phyloP scores from a whole-genome alignment of 1,140 invertebrate genomes.

The Heliconius hermathena region DNA sequence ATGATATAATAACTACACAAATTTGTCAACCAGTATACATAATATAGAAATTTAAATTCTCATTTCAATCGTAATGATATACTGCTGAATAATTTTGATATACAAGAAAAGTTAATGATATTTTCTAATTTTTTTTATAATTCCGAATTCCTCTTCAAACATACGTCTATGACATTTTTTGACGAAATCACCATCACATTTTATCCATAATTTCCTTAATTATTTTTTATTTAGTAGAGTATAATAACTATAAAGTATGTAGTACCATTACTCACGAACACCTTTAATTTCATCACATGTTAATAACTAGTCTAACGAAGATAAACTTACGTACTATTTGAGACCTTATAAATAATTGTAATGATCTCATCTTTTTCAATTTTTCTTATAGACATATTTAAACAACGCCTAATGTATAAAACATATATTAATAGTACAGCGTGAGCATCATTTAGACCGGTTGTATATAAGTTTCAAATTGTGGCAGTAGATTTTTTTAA shows the following conservation, averaged over 20 bases:
- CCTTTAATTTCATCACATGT: conserved; percentile 31
- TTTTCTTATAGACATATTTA: conserved; percentile 10
- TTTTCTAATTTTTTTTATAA: background rate
- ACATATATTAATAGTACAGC: background rate
- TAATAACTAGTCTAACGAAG: conserved; percentile 24
- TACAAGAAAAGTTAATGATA: background rate
- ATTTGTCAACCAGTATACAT: no score
- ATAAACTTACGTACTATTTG: conserved; percentile 15
- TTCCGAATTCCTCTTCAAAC: conserved; percentile 18
- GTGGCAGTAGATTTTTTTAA: background rate
- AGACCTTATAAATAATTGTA: conserved; percentile 16
- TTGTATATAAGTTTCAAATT: background rate
- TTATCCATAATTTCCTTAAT: background rate
- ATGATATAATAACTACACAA: no score
- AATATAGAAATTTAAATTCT: no score
- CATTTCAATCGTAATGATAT: no score
- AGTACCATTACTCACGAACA: conserved; percentile 34
- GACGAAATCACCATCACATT: conserved; percentile 43
- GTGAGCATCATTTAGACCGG: conserved; percentile 13
- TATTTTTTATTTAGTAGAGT: conserved; percentile 12
- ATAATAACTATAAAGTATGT: conserved; percentile 19
- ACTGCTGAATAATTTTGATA: background rate
- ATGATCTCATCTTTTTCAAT: conserved; percentile 10
- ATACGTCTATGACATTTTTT: conserved; percentile 45
- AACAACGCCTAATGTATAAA: background rate